phyloP scores from a whole-genome alignment of 2,113 vertebrate species.

The Cyprinodon brontotheroides region DNA sequence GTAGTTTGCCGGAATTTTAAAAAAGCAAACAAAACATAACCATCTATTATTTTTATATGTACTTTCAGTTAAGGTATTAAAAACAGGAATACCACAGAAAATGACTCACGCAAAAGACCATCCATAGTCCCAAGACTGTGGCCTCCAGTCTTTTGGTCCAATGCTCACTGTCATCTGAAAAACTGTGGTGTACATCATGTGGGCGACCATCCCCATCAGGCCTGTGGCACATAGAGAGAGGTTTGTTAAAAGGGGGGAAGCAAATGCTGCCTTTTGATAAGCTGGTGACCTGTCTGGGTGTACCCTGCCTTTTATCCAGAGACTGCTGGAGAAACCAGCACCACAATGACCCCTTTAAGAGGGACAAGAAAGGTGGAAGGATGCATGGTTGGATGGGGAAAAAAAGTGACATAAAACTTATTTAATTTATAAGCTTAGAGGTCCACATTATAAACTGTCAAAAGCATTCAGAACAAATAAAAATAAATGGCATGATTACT shows the following conservation, averaged over 20 bases:
- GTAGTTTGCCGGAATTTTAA: too few species aligned
- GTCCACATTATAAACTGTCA: neutral
- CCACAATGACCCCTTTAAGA: too few species aligned
- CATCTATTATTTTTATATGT: too few species aligned
- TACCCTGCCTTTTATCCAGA: too few species aligned
- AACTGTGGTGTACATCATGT: conserved; percentile 90
- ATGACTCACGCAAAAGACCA: conserved; percentile 80
- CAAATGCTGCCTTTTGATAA: too few species aligned
- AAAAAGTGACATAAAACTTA: neutral
- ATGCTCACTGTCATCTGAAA: conserved; percentile 89
- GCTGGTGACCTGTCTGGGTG: too few species aligned
- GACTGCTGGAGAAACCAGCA: too few species aligned
- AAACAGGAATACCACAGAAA: neutral
- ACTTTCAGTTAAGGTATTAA: neutral
- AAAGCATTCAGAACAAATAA: neutral
- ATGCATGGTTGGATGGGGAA: too few species aligned
- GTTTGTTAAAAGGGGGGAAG: neutral
- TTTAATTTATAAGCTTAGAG: neutral
- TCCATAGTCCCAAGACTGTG: conserved; percentile 86
- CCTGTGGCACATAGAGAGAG: conserved; percentile 53
- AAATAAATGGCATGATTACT: too few species aligned
- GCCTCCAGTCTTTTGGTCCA: conserved; percentile 87
- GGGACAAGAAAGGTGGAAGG: too few species aligned
- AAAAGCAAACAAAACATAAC: too few species aligned
- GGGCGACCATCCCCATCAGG: conserved; percentile 84